phyloP scores from a whole-genome alignment of 2,113 vertebrate genomes.

The Polypterus senegalus region DNA sequence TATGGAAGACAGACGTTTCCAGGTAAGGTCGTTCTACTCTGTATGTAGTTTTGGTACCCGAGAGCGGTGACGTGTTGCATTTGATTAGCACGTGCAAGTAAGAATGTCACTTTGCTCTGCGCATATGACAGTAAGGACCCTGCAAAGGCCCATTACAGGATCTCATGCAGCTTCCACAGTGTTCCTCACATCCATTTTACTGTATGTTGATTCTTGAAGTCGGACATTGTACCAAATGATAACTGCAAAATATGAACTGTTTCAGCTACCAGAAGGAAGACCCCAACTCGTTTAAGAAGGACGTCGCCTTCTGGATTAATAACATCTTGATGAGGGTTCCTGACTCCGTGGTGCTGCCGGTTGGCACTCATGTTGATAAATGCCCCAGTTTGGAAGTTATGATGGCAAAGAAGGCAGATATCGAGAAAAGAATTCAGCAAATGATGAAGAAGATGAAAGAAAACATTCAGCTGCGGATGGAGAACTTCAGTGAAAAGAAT shows the following conservation, averaged over 20 bases:
- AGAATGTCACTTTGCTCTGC: too few species aligned
- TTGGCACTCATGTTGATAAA: constrained; percentile 43
- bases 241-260: not conserved
- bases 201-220: too few species aligned
- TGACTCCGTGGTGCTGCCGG: constrained; percentile 37
- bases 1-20: too few species aligned
- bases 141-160: too few species aligned
- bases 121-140: too few species aligned
- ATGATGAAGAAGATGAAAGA: constrained; percentile 31
- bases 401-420: constrained; percentile 31
- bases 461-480: constrained; percentile 28
- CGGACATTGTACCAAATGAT: too few species aligned
- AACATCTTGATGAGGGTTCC: constrained; percentile 46
- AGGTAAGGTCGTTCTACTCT: too few species aligned
- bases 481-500: constrained; percentile 28
- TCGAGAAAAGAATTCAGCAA: constrained; percentile 25
- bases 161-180: too few species aligned
- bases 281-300: constrained; percentile 32
- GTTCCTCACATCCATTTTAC: too few species aligned
- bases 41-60: too few species aligned
- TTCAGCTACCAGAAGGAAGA: constrained; percentile 33
- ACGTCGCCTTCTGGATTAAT: constrained; percentile 49
- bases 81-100: too few species aligned
- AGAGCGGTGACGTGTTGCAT: too few species aligned
- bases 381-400: constrained; percentile 32